Base-by-base conservation (phyloP, 64 coral and sea anemone species). In the Anthopleura sola region DNA sequence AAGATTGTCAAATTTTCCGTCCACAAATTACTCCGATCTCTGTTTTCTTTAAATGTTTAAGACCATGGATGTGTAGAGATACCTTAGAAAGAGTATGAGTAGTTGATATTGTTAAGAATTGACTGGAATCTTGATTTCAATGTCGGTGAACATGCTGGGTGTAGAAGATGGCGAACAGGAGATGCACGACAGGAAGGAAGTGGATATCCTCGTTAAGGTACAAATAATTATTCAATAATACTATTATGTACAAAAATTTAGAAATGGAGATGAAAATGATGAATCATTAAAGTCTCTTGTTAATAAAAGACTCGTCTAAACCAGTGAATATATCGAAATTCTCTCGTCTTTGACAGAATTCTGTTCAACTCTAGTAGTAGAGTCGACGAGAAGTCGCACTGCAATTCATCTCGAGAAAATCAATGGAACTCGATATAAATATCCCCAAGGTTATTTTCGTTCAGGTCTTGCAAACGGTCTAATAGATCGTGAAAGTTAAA, bases 131-230 rank as follows among this genome's bases (percentile, higher is more conserved):
- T 71, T 34, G 31, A 32, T 71, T 28, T 31, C 50, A 71, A 71
- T 71, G 66, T 71, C 66, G 66, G 66, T 71, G 66, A 71, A 71
- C 23, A 71, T 71, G 66, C 66, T 71, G 12, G 66, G 66, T 32
- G 31, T 33, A 34, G 9, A 33, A 34, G 24, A 71, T 71, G 66
- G 66, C 66, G 26, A 71, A 71, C 60, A 66, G 26, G 60, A 24
- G 24, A 71, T 32, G 66, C 21, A 62, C 11, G 58, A 62, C 23
- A 62, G 24, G 5, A 28, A 62, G 21, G 58, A 62, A n/a, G n/a
- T 62, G 10, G 66, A 71, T 71, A 71, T 31, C 29, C 8, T 32
- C n/a, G 66, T 71, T 71, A 71, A 71, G 66, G 66, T 71, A 71
- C 29, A 1, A 71, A 33, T 62, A 26, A 23, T 5, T 16, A 26